Conservation (phyloP, 1,140 invertebrate species). For the Arctopsyche grandis region DNA sequence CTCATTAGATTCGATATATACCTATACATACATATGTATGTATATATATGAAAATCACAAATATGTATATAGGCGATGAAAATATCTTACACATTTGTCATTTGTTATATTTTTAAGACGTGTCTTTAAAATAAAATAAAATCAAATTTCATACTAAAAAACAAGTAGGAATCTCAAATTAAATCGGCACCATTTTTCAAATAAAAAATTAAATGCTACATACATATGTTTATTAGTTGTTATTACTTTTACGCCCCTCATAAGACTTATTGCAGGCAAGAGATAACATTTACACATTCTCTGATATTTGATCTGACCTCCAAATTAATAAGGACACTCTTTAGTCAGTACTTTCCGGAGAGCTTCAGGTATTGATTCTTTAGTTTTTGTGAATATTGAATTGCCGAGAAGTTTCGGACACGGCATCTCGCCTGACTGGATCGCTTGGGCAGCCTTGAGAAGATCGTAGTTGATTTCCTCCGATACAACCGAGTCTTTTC, state of each 20-base stretch:
- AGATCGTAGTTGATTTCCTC: slow-evolving; percentile 95
- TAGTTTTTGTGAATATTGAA: slow-evolving; percentile 78
- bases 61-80: too few relatives aligned
- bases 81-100: too few relatives aligned
- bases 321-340: slow-evolving; percentile 52
- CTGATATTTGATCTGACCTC: background rate
- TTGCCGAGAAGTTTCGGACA: slow-evolving; percentile 82
- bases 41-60: too few relatives aligned
- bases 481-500: slow-evolving; percentile 88
- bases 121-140: background rate
- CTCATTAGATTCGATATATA: too few relatives aligned
- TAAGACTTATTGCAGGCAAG: too few relatives aligned
- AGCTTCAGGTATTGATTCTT: slow-evolving; percentile 81
- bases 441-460: slow-evolving; percentile 77
- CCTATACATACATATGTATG: too few relatives aligned
- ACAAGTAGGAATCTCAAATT: background rate
- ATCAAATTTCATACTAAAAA: background rate
- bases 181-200: background rate
- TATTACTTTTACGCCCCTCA: too few relatives aligned
- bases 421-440: slow-evolving; percentile 76
- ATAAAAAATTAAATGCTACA: background rate
- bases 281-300: background rate
- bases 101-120: background rate
- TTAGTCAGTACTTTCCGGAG: slow-evolving; percentile 69
- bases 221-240: too few relatives aligned